A percentile compares a stretch with the other conserved stretches of the same genome.
phyloP scores from a whole-genome alignment of 2,113 vertebrate species.

The Cygnus buccinator region DNA sequence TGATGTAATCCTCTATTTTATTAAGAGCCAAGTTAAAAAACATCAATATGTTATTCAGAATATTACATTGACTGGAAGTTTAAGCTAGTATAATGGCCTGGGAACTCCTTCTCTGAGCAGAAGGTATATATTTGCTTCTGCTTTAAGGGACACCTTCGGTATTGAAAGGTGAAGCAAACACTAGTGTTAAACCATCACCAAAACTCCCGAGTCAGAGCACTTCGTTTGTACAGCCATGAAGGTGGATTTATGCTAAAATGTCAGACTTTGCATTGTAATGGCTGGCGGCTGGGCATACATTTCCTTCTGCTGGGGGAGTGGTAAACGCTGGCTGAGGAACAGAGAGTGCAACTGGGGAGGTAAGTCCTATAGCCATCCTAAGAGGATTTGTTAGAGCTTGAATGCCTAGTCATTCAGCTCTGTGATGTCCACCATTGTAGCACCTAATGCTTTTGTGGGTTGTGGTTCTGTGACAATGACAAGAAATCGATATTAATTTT shows the following conservation, averaged over 20 bases:
- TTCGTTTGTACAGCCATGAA: not conserved
- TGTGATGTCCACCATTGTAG: not conserved
- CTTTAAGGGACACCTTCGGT: not conserved
- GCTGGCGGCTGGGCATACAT: not conserved
- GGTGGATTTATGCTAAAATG: not conserved
- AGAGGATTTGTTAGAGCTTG: not conserved
- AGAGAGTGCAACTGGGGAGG: not conserved
- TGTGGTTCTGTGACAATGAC: not conserved
- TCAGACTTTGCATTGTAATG: not conserved
- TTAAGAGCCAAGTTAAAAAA: not conserved
- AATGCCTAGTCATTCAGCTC: not conserved
- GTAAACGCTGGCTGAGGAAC: not conserved
- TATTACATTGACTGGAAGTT: not conserved
- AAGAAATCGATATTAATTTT: not conserved
- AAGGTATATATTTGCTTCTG: not conserved
- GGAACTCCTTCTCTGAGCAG: not conserved
- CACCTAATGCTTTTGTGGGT: not conserved
- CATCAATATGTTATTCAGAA: not conserved
- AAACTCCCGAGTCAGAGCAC: not conserved
- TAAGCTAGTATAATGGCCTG: not conserved
- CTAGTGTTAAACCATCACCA: not conserved
- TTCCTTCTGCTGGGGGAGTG: not conserved
- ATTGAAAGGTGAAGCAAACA: not conserved
- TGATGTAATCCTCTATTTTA: conserved; percentile 29
- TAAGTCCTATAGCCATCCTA: not conserved